Evolutionary conservation across 2,113 vertebrate genomes (phyloP).

Genomic region (Peromyscus californicus): DNA sequence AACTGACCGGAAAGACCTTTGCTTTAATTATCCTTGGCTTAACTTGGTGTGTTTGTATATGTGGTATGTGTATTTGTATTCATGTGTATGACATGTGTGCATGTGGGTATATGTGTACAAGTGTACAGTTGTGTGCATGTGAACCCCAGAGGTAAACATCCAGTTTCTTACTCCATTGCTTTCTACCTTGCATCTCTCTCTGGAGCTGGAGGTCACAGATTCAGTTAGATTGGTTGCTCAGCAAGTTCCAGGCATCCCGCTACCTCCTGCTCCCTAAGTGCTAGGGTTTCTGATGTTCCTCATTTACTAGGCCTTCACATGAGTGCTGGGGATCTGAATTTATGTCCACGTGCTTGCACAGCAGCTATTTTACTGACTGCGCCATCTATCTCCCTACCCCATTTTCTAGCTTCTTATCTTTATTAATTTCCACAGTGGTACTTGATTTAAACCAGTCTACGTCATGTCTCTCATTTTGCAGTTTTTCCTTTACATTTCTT

Average conservation of each 20-base stretch:
- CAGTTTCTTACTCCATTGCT: background rate
- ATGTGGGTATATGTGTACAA: background rate
- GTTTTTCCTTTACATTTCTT: slow-evolving; percentile 28
- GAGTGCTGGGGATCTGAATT: background rate
- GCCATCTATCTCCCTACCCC: background rate
- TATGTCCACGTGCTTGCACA: too few species aligned
- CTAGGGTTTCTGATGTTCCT: background rate
- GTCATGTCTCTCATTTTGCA: background rate
- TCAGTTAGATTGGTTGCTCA: background rate
- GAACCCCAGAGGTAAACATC: background rate
- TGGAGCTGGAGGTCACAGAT: background rate
- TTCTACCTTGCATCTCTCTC: background rate
- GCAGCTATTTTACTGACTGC: background rate
- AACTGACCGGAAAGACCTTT: background rate
- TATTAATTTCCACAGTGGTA: background rate
- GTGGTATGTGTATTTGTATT: background rate
- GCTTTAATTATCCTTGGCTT: background rate
- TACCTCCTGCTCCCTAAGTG: background rate
- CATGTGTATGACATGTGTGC: too few species aligned
- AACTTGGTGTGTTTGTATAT: background rate
- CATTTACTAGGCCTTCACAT: background rate
- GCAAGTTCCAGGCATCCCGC: background rate
- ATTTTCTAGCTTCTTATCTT: background rate
- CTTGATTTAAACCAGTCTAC: background rate
- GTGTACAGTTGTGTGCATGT: background rate